phyloP scores from a whole-genome alignment of 2,113 vertebrate genomes.

The Dendropsophus ebraccatus region DNA sequence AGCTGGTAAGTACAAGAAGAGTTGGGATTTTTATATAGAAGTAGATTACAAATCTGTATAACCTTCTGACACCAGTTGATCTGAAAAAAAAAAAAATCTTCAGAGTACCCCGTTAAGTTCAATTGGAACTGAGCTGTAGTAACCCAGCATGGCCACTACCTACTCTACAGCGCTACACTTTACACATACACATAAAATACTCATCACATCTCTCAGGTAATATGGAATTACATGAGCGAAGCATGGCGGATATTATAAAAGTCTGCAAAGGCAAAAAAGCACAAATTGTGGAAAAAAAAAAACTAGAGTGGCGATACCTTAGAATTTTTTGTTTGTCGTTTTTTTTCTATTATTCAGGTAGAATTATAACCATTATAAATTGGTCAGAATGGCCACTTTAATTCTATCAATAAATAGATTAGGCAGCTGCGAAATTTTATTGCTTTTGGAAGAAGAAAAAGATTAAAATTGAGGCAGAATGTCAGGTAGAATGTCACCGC shows the following conservation, averaged over 20 bases:
- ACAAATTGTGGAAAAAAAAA: not conserved
- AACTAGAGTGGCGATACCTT: not conserved
- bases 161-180: no score
- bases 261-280: not conserved
- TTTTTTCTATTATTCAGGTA: not conserved
- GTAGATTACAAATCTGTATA: no score
- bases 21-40: no score
- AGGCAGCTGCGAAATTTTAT: not conserved
- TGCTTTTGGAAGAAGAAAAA: conserved; percentile 15
- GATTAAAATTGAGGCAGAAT: not conserved
- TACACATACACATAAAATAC: no score
- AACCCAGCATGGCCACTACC: no score
- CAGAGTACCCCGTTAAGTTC: no score
- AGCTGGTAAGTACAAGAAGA: no score
- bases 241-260: not conserved
- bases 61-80: no score
- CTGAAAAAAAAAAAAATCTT: no score
- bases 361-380: not conserved
- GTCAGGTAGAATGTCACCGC: conserved; percentile 3
- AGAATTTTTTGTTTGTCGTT: not conserved
- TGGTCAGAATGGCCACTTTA: not conserved
- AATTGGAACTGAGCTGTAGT: no score
- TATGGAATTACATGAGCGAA: no score
- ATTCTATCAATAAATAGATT: conserved; percentile 23
- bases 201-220: no score